Evolutionary conservation across 2,797 vertebrate species (phyloP).

Genomic region (Galago senegalensis): DNA sequence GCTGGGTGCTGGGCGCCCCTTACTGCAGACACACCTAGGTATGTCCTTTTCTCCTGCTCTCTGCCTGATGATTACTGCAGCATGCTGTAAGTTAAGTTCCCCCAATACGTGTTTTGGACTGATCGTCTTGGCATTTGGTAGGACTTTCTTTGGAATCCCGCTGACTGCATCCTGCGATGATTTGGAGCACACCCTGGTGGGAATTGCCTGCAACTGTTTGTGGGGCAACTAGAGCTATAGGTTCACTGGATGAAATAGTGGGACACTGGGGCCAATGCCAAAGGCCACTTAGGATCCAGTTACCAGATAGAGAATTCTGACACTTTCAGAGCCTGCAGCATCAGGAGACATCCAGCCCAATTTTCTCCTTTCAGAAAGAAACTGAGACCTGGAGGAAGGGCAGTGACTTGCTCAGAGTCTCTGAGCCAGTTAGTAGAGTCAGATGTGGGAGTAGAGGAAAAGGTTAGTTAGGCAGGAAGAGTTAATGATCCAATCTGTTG

Average conservation of each 20-base stretch:
- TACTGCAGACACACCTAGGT: background rate
- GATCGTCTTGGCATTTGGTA: background rate
- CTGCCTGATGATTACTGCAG: background rate
- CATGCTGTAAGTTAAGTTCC: background rate
- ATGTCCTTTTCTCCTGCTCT: background rate
- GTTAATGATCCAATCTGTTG: background rate
- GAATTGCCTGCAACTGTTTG: background rate
- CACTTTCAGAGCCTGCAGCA: background rate
- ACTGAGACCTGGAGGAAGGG: background rate
- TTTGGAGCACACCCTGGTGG: background rate
- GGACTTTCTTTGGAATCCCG: background rate
- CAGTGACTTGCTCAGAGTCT: background rate
- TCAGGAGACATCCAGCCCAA: background rate
- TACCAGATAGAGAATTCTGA: background rate
- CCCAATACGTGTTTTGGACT: background rate
- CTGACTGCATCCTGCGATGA: background rate
- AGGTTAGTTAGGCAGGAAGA: background rate
- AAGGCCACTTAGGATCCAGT: background rate
- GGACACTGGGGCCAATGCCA: background rate
- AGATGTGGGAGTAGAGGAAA: background rate
- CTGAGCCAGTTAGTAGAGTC: background rate
- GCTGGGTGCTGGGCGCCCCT: background rate
- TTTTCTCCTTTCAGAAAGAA: background rate
- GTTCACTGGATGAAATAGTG: background rate
- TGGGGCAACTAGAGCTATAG: background rate